phyloP scores from a whole-genome alignment of 1,140 invertebrate species.

The Ylistrum balloti region DNA sequence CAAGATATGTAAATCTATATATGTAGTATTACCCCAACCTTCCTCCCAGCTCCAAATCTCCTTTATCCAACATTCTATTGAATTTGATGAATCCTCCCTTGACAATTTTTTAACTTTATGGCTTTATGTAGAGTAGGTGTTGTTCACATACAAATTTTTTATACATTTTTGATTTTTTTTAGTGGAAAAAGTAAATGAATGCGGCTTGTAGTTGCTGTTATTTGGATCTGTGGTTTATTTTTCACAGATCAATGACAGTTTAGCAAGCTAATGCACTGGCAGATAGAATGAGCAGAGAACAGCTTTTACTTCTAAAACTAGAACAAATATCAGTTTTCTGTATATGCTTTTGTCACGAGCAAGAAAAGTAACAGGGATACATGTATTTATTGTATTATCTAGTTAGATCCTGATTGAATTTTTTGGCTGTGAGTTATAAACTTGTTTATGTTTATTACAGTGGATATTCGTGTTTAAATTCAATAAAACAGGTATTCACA shows the following conservation, averaged over 20 bases:
- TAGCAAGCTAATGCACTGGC: neutral
- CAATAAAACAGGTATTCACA: no score
- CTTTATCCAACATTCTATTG: neutral
- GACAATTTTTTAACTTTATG: neutral
- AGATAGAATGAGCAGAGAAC: neutral
- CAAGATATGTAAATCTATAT: no score
- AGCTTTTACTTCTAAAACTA: neutral
- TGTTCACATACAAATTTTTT: neutral
- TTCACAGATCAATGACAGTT: neutral
- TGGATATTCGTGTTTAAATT: no score
- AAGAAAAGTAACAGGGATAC: neutral
- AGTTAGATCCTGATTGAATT: no score
- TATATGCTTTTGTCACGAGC: neutral
- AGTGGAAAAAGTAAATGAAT: no score
- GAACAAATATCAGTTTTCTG: neutral
- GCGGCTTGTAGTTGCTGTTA: neutral
- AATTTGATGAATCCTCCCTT: neutral
- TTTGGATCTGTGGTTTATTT: neutral
- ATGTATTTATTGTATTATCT: no score
- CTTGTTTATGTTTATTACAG: no score
- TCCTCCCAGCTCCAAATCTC: neutral
- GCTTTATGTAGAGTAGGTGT: neutral
- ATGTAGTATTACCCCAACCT: no score
- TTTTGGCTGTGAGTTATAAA: no score
- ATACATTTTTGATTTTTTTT: no score